phyloP scores from a whole-genome alignment of 2,113 vertebrate genomes.

The Chrysochloris asiatica region DNA sequence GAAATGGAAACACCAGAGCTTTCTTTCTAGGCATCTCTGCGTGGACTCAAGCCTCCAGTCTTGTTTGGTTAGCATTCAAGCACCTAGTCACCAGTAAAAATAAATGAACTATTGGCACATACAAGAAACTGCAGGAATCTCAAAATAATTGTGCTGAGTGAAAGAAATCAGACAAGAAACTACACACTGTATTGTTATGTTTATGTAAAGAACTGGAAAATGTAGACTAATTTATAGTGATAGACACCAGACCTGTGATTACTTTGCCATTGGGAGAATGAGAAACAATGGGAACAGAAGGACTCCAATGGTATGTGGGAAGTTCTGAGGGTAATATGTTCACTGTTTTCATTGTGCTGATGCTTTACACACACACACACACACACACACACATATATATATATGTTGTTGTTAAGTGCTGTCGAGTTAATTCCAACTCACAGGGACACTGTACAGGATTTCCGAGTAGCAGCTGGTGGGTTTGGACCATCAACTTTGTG shows the following conservation, averaged over 20 bases:
- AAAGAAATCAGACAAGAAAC: neutral
- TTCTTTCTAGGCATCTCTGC: neutral
- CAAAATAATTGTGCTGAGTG: neutral
- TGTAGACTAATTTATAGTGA: neutral
- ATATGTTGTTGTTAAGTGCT: too few species aligned
- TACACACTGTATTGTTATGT: neutral
- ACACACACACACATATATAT: too few species aligned
- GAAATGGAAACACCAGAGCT: neutral
- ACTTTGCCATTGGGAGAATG: neutral
- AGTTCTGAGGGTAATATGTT: neutral
- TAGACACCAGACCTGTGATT: neutral
- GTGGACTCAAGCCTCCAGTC: neutral
- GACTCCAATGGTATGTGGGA: neutral
- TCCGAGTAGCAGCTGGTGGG: too few species aligned
- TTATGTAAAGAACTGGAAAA: conserved; percentile 7
- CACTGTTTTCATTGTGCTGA: neutral
- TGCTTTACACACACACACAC: neutral
- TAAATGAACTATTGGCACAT: neutral
- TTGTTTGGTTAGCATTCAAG: neutral
- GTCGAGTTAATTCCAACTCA: too few species aligned
- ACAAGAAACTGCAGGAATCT: neutral
- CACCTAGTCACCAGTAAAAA: neutral
- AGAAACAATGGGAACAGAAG: neutral
- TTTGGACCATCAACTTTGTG: too few species aligned
- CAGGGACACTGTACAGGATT: too few species aligned